Evolutionary conservation across 2,113 vertebrate species (phyloP).

Genomic region (Mus spicilegus): DNA sequence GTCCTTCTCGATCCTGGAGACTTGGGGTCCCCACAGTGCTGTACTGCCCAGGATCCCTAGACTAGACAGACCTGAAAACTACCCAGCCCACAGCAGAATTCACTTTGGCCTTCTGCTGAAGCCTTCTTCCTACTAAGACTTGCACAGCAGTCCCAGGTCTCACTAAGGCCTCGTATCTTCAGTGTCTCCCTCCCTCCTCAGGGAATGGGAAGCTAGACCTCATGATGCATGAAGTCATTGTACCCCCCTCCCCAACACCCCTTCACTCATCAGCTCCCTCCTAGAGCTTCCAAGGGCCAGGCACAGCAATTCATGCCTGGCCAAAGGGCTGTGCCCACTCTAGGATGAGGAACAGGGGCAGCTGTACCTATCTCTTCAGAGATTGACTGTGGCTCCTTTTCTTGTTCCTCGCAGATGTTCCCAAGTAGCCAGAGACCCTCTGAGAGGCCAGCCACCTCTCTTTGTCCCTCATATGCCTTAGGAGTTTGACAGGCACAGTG

Average conservation of each 20-base stretch:
- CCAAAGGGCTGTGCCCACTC: background rate
- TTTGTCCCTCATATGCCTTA: background rate
- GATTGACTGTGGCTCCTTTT: background rate
- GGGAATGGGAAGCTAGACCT: background rate
- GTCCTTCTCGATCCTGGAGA: background rate
- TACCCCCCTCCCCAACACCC: background rate
- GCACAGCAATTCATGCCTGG: background rate
- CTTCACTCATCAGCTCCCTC: background rate
- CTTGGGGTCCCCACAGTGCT: accelerated
- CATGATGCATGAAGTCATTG: background rate
- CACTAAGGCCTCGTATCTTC: background rate
- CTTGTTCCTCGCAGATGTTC: background rate
- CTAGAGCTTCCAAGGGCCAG: background rate
- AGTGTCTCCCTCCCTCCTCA: background rate
- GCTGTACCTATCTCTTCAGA: background rate
- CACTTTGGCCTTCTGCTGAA: background rate
- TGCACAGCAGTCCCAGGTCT: background rate
- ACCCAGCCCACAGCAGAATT: background rate
- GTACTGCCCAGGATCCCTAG: background rate
- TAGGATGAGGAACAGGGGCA: background rate
- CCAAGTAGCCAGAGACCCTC: background rate
- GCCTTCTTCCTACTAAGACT: background rate
- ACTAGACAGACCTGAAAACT: background rate
- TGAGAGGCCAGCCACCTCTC: background rate
- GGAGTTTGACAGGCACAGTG: background rate